phyloP scores from a whole-genome alignment of 1,140 invertebrate genomes.

The Papilio machaon region DNA sequence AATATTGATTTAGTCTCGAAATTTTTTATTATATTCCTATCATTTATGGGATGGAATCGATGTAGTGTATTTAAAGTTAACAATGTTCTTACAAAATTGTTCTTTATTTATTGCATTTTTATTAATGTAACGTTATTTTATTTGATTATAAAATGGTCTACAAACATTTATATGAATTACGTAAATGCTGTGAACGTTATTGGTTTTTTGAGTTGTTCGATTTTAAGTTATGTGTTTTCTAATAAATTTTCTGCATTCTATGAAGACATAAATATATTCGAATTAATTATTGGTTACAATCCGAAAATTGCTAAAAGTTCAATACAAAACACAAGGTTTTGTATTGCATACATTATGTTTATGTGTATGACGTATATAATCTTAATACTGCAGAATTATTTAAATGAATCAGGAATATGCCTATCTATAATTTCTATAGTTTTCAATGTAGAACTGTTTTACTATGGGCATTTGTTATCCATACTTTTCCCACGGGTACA shows the following conservation, averaged over 20 bases:
- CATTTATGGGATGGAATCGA: neutral
- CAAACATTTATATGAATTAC: neutral
- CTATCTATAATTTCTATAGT: neutral
- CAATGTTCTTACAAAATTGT: neutral
- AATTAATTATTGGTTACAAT: neutral
- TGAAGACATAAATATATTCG: neutral
- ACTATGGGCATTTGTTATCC: constrained; percentile 35
- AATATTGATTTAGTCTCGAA: neutral
- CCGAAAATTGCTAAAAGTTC: neutral
- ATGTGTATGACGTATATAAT: neutral
- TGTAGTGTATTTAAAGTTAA: neutral
- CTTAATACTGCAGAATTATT: neutral
- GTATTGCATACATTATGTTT: neutral
- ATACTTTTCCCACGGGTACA: constrained; percentile 33
- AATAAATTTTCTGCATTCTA: neutral
- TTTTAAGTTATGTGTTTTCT: neutral
- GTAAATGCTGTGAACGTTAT: neutral
- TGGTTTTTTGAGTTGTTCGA: neutral
- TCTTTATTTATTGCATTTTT: neutral
- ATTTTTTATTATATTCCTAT: neutral
- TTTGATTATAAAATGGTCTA: neutral
- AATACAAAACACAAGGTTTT: neutral
- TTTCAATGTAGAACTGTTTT: constrained; percentile 27
- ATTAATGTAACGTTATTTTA: neutral
- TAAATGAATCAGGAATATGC: neutral